Conservation (phyloP, 2,797 vertebrate species). For the Sternarchorhynchus goeldii region DNA sequence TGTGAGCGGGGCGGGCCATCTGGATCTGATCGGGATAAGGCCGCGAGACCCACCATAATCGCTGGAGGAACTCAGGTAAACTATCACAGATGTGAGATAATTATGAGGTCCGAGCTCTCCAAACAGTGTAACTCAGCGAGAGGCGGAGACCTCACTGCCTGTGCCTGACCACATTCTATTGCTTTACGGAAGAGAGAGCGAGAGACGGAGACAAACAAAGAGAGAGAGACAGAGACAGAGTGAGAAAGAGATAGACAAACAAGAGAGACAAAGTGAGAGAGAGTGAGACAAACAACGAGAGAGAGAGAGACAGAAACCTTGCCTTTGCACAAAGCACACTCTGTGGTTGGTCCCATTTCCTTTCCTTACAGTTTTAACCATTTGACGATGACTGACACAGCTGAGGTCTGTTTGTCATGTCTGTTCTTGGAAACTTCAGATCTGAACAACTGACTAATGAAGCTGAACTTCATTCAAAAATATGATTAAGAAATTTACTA, state of each 20-base stretch:
- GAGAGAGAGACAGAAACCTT: conserved; percentile 17
- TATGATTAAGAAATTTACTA: too few relatives aligned
- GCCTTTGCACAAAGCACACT: conserved; percentile 17
- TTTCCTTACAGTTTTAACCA: neutral
- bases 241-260: too few relatives aligned
- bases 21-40: conserved; percentile 67
- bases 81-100: conserved; percentile 76
- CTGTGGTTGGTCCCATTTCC: conserved; percentile 16
- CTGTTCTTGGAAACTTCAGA: conserved; percentile 21
- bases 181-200: conserved; percentile 33
- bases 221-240: too few relatives aligned
- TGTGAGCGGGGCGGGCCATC: conserved; percentile 67
- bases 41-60: conserved; percentile 72
- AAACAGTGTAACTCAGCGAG: conserved; percentile 67
- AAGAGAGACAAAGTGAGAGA: too few relatives aligned
- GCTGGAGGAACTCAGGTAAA: conserved; percentile 73
- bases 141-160: conserved; percentile 52
- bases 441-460: conserved; percentile 1
- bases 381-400: neutral
- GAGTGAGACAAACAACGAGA: too few relatives aligned
- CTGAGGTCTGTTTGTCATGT: neutral
- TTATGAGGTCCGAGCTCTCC: conserved; percentile 60
- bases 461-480: neutral
- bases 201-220: too few relatives aligned
- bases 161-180: conserved; percentile 11